Percentiles rank a stretch among this genome's conserved stretches.
These are phyloP conservation scores for Nowickia ferox DNA, from an alignment of 2,888 invertebrate genomes.

Conservation along the genomic window DNA sequence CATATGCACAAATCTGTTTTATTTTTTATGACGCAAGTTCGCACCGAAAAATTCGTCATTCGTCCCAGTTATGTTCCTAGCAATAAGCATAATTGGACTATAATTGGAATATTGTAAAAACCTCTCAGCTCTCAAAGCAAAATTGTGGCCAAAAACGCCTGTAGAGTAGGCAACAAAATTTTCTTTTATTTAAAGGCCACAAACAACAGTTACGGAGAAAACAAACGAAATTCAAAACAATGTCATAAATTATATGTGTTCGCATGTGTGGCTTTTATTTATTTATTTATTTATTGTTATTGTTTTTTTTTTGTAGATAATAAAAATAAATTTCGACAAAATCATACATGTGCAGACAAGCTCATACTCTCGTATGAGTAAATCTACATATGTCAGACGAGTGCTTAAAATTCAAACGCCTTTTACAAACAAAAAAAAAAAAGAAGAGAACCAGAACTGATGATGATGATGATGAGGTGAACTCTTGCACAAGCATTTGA, in stretches of 20 bases:
- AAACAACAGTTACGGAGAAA: not conserved
- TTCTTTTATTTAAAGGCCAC: not conserved
- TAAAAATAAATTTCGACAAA: constrained; percentile 5
- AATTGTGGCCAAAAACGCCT: not conserved
- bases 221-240: constrained; percentile 5
- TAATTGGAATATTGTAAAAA: too few species aligned
- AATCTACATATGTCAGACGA: not conserved
- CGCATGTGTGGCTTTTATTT: not conserved
- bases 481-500: not conserved
- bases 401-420: not conserved
- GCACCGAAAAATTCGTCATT: too few species aligned
- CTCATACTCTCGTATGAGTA: not conserved
- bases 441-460: too few species aligned
- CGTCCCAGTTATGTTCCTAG: too few species aligned
- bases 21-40: too few species aligned
- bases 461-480: too few species aligned
- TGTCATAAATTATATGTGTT: constrained; percentile 19
- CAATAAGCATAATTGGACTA: too few species aligned
- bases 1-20: too few species aligned
- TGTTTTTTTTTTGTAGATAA: not conserved
- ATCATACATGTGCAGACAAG: not conserved
- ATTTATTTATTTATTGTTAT: too few species aligned
- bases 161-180: not conserved
- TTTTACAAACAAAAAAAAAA: not conserved
- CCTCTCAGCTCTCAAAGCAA: not conserved